Base-by-base conservation (phyloP, 1,140 invertebrate species). In the Nasonia giraulti region DNA sequence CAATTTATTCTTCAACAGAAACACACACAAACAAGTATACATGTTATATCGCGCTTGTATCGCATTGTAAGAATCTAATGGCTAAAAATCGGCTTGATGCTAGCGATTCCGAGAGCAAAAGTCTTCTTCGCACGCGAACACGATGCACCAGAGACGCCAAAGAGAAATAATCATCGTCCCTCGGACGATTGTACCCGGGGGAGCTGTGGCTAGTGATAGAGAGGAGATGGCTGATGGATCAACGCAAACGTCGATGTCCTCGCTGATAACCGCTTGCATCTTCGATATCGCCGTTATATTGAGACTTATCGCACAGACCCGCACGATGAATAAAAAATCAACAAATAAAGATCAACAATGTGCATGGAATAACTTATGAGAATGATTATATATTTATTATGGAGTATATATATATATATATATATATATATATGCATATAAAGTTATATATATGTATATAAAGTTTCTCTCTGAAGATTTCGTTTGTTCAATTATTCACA, bases 331-430 rank as follows among this genome's bases (percentile, higher is more conserved):
- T 17, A 62, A 62, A 17, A 62, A 12, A 50, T 8, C 11, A 50
- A 62, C 6, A 17, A 62, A 62, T 62, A 6, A 78, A 71, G 62
- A 27, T 27, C 27, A 85, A 68, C 81, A 80, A 82, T 84, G 74
- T 85, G 84, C 79, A 85, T 83, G 76, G 37, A 47, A 50, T 80
- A 86, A 37, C 68, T 37, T 75, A 86, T 55, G 40, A 85, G 31
- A 83, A 86, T 86, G 80, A 87, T 85, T 86, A 87, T 87, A 88
- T 88, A 88, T 88, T 88, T 88, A 88, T 87, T 88, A 86, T 87
- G 86, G 69, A 76, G 78, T 87, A 87, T 87, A 84, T 87, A 85
- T 86, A 87, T 84, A 31, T 27, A 62, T 27, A 37, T 4, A 85
- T 27, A 27, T 27, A 27, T 27, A 27, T 27, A 27, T 27, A 27